Conservation (phyloP, 2,888 invertebrate genomes). For the Netelia inedita region DNA sequence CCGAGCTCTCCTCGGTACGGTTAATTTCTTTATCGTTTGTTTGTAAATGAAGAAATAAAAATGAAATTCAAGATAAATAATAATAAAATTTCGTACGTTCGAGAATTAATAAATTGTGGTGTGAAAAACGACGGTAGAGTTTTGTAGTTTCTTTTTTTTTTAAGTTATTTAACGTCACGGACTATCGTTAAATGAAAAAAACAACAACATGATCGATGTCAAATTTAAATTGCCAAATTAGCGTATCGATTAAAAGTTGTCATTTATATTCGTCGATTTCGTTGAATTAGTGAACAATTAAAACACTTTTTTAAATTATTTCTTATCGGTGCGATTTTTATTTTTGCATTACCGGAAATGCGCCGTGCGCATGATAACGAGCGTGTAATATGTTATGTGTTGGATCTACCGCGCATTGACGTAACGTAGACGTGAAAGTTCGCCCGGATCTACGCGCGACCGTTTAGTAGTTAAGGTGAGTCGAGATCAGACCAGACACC, state of each 20-base stretch:
- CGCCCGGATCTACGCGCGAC: background rate
- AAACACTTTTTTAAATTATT: no score
- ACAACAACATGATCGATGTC: no score
- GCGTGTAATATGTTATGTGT: background rate
- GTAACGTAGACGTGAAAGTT: slow-evolving; percentile 23
- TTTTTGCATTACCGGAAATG: no score
- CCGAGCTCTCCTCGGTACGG: slow-evolving; percentile 11
- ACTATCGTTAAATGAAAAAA: no score
- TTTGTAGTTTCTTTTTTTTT: background rate
- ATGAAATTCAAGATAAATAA: background rate
- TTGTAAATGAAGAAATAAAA: background rate
- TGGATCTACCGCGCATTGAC: background rate
- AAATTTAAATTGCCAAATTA: no score
- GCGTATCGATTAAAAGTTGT: no score
- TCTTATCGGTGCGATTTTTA: no score
- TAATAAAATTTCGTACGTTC: background rate
- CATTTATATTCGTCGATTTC: no score
- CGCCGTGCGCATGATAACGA: no score
- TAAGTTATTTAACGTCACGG: background rate
- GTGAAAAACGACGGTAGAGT: background rate
- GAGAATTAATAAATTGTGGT: background rate
- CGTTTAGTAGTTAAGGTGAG: slow-evolving; percentile 15
- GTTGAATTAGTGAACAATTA: no score
- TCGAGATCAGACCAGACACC: slow-evolving; percentile 1
- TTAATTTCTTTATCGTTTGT: slow-evolving; percentile 3